Percentiles rank a stretch among this genome's conserved stretches.
Conservation (phyloP, 2,888 invertebrate species). For the Acleris sparsana region DNA sequence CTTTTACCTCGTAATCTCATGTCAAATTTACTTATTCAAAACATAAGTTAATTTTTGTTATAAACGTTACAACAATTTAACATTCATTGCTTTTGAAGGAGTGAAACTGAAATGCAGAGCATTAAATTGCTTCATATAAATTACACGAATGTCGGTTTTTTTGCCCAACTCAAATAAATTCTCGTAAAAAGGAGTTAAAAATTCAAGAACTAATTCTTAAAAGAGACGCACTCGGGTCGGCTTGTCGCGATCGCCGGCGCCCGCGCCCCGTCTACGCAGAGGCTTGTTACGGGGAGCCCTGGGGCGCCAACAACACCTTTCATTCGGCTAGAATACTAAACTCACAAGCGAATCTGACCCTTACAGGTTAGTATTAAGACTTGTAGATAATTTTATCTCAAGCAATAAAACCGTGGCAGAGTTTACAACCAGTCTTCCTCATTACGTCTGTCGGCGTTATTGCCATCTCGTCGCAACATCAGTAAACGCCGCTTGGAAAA, state of each 20-base stretch:
- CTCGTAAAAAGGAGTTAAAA: conserved; percentile 41
- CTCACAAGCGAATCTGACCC: conserved; percentile 56
- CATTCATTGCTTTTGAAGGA: not conserved
- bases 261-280: conserved; percentile 59
- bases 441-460: conserved; percentile 75
- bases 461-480: conserved; percentile 68
- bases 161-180: conserved; percentile 8
- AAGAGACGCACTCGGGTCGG: conserved; percentile 58
- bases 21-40: too few species aligned
- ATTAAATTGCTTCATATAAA: not conserved
- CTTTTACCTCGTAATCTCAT: too few species aligned
- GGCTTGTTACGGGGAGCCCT: conserved; percentile 73
- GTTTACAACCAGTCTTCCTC: conserved; percentile 67
- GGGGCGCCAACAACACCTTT: conserved; percentile 60
- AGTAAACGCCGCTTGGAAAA: conserved; percentile 71
- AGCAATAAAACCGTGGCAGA: conserved; percentile 46
- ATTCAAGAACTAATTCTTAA: conserved; percentile 64
- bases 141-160: not conserved
- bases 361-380: conserved; percentile 45
- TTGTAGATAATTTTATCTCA: conserved; percentile 36
- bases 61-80: too few species aligned
- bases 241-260: conserved; percentile 61
- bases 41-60: not conserved
- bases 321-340: conserved; percentile 49
- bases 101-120: not conserved